Evolutionary conservation across 2,113 vertebrate genomes (phyloP), one percentile per base, ranked within the genome.

Genomic region (Trinectes maculatus): DNA sequence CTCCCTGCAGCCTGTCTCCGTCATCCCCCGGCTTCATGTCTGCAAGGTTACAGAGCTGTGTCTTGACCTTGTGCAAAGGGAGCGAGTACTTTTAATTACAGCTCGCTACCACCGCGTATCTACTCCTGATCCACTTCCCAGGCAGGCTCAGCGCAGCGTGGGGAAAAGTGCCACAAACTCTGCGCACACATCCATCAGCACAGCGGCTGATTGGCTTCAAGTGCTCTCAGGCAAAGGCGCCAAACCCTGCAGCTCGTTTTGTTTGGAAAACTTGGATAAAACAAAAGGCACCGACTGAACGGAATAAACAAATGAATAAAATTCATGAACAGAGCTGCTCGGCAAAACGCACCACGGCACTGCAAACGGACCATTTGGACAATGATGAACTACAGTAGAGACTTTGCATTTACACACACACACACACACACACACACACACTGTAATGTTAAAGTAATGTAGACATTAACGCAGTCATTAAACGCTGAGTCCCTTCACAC

Each of bases 301-400:
- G 48, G 29, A 15, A 13, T 34, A 60, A 49, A 46, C 44, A 33
- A 11, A 24, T 52, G 51, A 56, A 36, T 9, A 10, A 43, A 67
- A 73, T 59, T 24, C 2, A 67, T 75, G 22, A 25, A 12, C 48
- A 24, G 48, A 67, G 26, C 53, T 58, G 36, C 2, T 15, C 28
- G 56, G n/a, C 63, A 68, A 68, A 58, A 43, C 33, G 37, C 29
- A 34, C 65, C 64, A 24, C 52, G 67, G 42, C 6, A 4, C 70
- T 43, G 57, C 86, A 86, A 71, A 90, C 85, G 22, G 39, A 47
- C 43, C 3, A 5, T 8, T 89, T 74, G 84, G 88, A 87, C 83
- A 87, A 36, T 16, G 9, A n/a, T 3, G 21, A 49, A 25, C 29
- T 43, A 52, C 54, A 33, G 51, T 42, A 43, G 54, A 39, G 55